Evolutionary conservation across 2,888 invertebrate genomes (phyloP), one percentile per base, ranked within the genome.

Genomic region (Formica aserva): DNA sequence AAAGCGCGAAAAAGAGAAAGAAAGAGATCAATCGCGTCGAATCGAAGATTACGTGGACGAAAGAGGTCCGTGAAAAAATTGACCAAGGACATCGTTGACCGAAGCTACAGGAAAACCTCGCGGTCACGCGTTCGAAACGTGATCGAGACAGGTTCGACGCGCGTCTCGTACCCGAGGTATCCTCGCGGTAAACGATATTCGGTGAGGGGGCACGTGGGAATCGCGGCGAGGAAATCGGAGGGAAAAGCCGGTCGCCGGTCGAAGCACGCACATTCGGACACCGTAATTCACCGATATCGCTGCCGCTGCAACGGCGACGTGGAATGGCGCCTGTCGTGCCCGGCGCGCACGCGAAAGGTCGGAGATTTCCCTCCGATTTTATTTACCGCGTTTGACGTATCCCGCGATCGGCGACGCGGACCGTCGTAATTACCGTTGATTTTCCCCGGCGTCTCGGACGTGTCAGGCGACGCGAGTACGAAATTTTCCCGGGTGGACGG

Each of bases 401-500:
- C 26, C 22, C 15, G 48, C 1, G 15, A 18, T 11, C 35, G 15
- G 52, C 60, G 32, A 60, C 69, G n/a, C 55, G 26, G 62, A 11
- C 57, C 35, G 22, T n/a, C n/a, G 6, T 32, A 22, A 1, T 26
- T 22, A 32, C 77, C 52, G 63, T 77, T 69, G 45, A 52, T 76
- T 82, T 78, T 81, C 80, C 18, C 26, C 18, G 48, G 67, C 74
- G 69, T 38, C 35, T 32, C 22, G 52, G 15, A 77, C 45, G 3
- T 86, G 82, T 66, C 63, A 13, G 15, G n/a, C 84, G 86, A 69
- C 94, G 93, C 94, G 86, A 85, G 88, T 95, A 95, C 94, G 92
- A 95, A 95, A 95, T 94, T 93, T 52, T 93, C 93, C 93, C 94
- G 95, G 95, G 95, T 95, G 95, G 95, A 95, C 78, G 95, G 94